phyloP scores from a whole-genome alignment of 53 echinoderm and acorn worm genomes.

The Astropecten irregularis region DNA sequence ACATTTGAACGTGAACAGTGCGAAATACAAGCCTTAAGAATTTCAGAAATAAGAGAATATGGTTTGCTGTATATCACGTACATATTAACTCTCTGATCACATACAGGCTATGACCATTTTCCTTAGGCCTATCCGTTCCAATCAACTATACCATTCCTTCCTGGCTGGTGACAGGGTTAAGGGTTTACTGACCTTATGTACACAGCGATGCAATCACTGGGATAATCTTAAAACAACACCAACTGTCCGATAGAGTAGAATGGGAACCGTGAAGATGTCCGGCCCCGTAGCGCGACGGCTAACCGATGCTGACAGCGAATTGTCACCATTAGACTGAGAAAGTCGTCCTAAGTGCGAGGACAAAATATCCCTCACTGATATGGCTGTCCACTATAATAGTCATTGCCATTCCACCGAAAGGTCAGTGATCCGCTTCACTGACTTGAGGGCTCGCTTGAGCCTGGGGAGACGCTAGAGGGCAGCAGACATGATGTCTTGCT shows the following conservation, averaged over 20 bases:
- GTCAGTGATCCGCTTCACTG: not conserved
- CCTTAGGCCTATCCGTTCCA: not conserved
- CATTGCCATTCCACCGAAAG: not conserved
- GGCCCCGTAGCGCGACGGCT: not conserved
- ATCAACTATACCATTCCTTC: too few relatives aligned
- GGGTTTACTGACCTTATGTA: not conserved
- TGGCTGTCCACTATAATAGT: not conserved
- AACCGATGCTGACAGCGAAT: not conserved
- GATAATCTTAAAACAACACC: not conserved
- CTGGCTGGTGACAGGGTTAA: not conserved
- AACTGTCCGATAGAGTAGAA: not conserved
- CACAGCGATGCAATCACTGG: not conserved
- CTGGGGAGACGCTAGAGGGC: too few relatives aligned
- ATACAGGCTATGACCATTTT: not conserved
- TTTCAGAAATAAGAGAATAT: not conserved
- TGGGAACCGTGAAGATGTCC: constrained; percentile 5
- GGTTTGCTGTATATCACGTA: not conserved
- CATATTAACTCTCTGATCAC: not conserved
- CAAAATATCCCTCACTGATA: not conserved
- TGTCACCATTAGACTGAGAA: not conserved
- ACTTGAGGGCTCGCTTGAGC: too few relatives aligned
- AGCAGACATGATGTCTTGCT: too few relatives aligned
- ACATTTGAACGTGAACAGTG: too few relatives aligned
- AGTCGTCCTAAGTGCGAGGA: not conserved
- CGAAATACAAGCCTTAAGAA: too few relatives aligned